These are phyloP conservation scores for Brachypalpus laphriformis DNA, from an alignment of 2,888 invertebrate species.

Conservation along the genomic window DNA sequence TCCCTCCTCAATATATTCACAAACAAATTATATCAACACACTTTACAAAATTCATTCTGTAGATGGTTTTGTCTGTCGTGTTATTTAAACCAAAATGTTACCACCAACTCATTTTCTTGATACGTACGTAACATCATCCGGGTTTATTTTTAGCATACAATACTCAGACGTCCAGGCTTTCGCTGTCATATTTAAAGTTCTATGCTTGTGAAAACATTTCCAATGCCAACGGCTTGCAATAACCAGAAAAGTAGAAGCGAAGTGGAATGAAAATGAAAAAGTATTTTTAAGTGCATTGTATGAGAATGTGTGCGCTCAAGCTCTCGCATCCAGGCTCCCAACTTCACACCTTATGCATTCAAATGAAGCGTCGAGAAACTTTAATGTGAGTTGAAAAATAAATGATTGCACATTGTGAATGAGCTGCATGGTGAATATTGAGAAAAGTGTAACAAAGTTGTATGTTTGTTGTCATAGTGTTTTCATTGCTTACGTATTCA, in stretches of 20 bases:
- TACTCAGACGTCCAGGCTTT: neutral
- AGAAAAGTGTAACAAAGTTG: slow-evolving; percentile 38
- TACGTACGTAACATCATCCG: neutral
- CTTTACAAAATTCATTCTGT: neutral
- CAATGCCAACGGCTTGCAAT: slow-evolving; percentile 42
- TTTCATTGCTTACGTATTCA: neutral
- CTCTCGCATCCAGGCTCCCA: slow-evolving; percentile 2
- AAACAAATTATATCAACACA: neutral
- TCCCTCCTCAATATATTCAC: neutral
- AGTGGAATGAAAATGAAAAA: slow-evolving; percentile 35
- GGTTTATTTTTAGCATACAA: neutral
- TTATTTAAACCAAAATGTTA: neutral
- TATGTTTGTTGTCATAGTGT: neutral
- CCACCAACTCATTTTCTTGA: neutral
- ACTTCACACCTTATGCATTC: slow-evolving; percentile 43
- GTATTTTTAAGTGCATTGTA: slow-evolving; percentile 41
- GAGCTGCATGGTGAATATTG: slow-evolving; percentile 30
- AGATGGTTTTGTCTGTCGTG: neutral
- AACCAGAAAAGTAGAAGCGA: slow-evolving; percentile 19
- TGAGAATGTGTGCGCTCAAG: slow-evolving; percentile 4
- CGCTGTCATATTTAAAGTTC: slow-evolving; percentile 12
- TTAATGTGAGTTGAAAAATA: slow-evolving; percentile 44
- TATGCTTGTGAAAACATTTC: slow-evolving; percentile 33
- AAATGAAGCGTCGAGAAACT: slow-evolving; percentile 46
- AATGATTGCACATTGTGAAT: slow-evolving; percentile 55